Percentiles rank a stretch among this genome's conserved stretches.
Evolutionary conservation across 1,140 invertebrate species (phyloP).

Genomic region (Achatina immaculata): DNA sequence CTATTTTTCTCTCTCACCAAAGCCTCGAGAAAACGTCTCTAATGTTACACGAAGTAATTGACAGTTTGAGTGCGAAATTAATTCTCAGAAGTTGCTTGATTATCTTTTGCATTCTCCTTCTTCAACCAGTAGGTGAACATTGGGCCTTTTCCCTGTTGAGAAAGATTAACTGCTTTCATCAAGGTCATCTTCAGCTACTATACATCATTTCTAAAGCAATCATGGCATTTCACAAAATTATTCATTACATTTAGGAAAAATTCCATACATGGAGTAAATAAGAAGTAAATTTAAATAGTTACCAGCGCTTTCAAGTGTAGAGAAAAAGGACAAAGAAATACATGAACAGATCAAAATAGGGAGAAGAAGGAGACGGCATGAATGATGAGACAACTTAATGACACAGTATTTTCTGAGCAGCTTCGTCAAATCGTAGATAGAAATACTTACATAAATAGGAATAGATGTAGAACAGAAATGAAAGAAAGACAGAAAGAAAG

Average conservation of each 20-base stretch:
- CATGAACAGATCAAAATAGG: background rate
- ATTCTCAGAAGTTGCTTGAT: background rate
- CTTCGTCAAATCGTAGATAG: too few species aligned
- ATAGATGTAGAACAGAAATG: too few species aligned
- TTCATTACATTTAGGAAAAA: background rate
- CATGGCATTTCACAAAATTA: background rate
- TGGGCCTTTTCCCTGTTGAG: slow-evolving; percentile 48
- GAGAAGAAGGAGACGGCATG: too few species aligned
- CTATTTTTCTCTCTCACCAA: too few species aligned
- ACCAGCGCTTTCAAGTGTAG: background rate
- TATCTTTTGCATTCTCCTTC: slow-evolving; percentile 21
- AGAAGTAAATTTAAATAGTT: background rate
- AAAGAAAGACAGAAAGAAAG: too few species aligned
- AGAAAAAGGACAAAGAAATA: background rate
- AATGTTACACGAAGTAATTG: too few species aligned
- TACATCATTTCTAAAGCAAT: background rate
- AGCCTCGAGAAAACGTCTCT: too few species aligned
- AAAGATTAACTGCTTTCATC: background rate
- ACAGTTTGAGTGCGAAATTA: too few species aligned
- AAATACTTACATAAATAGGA: too few species aligned
- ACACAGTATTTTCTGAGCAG: too few species aligned
- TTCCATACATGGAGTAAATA: background rate
- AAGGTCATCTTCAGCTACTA: background rate
- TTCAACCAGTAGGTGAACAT: slow-evolving; percentile 53
- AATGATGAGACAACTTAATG: too few species aligned